phyloP scores from a whole-genome alignment of 2,113 vertebrate genomes.

The Coracopsis vasa region DNA sequence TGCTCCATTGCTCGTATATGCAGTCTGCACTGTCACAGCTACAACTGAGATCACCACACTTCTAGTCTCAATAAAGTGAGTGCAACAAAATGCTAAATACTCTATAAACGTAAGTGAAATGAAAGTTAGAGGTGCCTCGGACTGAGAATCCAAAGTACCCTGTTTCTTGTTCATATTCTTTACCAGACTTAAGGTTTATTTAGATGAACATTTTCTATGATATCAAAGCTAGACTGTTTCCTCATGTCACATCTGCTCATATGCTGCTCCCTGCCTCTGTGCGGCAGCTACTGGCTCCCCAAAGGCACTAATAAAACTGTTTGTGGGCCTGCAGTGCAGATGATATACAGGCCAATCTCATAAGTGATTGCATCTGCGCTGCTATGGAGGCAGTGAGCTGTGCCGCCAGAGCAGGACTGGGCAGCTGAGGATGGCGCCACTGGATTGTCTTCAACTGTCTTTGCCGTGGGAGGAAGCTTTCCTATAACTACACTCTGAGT shows the following conservation, averaged over 20 bases:
- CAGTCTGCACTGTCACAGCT: background rate
- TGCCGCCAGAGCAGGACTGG: background rate
- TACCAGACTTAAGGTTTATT: background rate
- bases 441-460: background rate
- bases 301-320: background rate
- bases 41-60: background rate
- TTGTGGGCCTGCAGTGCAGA: background rate
- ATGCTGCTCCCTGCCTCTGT: fast-evolving
- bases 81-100: background rate
- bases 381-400: background rate
- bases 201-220: background rate
- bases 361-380: background rate
- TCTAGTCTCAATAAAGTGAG: background rate
- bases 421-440: background rate
- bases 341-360: background rate
- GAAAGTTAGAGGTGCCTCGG: background rate
- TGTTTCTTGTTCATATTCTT: background rate
- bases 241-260: background rate
- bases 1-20: background rate
- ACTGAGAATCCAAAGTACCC: background rate
- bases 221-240: background rate
- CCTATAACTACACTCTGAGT: background rate
- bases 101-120: background rate
- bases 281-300: background rate
- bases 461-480: background rate